Base-by-base conservation (phyloP, 2,888 invertebrate genomes). In the Argyra leucocephala region DNA sequence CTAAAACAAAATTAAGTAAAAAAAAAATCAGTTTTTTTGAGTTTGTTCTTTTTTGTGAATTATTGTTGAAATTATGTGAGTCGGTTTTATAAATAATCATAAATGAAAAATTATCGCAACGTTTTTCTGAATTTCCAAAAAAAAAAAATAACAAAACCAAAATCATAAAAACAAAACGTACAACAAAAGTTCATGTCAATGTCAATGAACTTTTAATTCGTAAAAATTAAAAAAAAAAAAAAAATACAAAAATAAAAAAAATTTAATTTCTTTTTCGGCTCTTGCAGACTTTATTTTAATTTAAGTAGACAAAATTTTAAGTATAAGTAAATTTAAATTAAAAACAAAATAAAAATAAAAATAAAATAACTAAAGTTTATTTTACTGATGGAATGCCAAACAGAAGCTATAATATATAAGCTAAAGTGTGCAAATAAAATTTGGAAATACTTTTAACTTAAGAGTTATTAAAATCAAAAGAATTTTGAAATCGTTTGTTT, bases 301-400 rank as follows among this genome's bases (percentile, higher is more conserved):
- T 31, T 31, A 31, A 31, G 9, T 31, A 31, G 31, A 10, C 12
- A 12, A 31, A 12, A 10, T 31, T 31, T 31, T 31, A 7, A 31
- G 31, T 31, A 31, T 31, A 31, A 31, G 5, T 10, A 31, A 31
- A 31, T 31, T 31, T 31, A 7, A 31, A 31, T 31, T 31, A 31
- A 31, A 31, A 3, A 10, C 10, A 31, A 26, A 26, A 26, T 6
- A 26, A 26, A 37, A 37, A 15, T n/a, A 5, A 18, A 48, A 48
- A 48, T n/a, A 48, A 48, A 48, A 48, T 15, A 48, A 48, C 5
- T 12, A 48, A 48, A 48, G 48, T 48, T 48, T 9, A 48, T n/a
- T 48, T 48, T 48, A 48, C 48, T 48, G 15, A 48, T n/a, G 48
- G 48, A 48, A 48, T 48, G 48, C 15, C 48, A 48, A 48, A 48